Base-by-base conservation (phyloP, 2,113 vertebrate species). In the Platichthys stellatus region DNA sequence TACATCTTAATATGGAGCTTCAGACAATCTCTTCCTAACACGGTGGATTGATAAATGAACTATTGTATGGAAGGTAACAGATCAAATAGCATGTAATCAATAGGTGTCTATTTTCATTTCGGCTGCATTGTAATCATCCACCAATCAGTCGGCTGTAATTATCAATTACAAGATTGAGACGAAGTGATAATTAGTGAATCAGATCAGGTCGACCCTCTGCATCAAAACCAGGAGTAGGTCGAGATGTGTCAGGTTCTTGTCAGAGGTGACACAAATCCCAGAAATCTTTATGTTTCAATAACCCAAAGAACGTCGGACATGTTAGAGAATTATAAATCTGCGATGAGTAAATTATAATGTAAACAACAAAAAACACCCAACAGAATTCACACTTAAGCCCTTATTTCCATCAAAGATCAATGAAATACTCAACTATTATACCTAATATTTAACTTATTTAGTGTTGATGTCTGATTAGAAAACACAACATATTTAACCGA, bases 141-240 rank as follows among this genome's bases (percentile, higher is more conserved):
- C 85, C 82, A 78, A 81, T 88, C 88, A 82, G 82, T 80, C 76
- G 63, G 17, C 74, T 78, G 40, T 89, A 90, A 92, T 90, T 83
- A 89, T 88, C 78, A 85, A 83, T 89, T 89, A 90, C 81, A 85
- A 83, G 72, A 88, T 69, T 47, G 80, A 88, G 71, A 51, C 74
- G 66, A 60, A 45, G 76, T 78, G 67, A 88, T 82, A 80, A 88
- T 88, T 83, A 75, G 59, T 28, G n/a, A 90, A 86, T 76, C 49
- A 79, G 73, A 77, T 89, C 67, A 73, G 62, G 62, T 80, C 76
- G 85, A 76, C 60, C 68, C 63, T 17, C 43, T 23, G 35, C 65
- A 74, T 81, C 74, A 81, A 89, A 83, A 47, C 49, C 62, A 70
- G 63, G 76, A 78, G 74, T 23, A 86, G 71, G 74, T 76, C 60